Base-by-base conservation (phyloP, 2,113 vertebrate genomes). In the Chloropsis hardwickii region DNA sequence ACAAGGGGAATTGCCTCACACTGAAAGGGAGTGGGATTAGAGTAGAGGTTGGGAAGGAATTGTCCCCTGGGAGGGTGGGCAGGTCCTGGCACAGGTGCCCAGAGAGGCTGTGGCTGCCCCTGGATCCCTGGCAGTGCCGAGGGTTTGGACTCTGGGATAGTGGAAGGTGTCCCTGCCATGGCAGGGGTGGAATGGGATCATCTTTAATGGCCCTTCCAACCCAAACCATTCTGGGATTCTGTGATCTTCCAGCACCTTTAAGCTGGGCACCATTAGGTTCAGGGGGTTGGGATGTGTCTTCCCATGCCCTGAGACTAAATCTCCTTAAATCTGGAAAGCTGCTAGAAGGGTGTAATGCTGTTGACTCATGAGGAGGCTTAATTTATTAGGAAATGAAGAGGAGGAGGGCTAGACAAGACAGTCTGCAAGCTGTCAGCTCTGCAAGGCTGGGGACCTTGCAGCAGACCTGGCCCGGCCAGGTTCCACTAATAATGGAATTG, bases 351-450 rank as follows among this genome's bases (percentile, higher is more conserved):
- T 50, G 67, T 91, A 33, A 61, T 81, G 88, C 92, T 94, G 72
- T 53, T 96, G 94, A 88, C 60, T 85, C 70, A 48, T n/a, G 66
- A 92, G 76, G 47, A 91, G 88, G 78, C 77, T 97, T 94, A 87
- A 62, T 74, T 78, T 45, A 61, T 86, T 61, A 86, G 27, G 51
- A 71, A 92, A 51, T 74, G 37, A 94, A 56, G 69, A 90, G 60
- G 51, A 87, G 77, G 39, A 82, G 86, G 74, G 73, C 44, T 77
- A 54, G 90, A 62, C 73, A 24, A 24, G 71, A 73, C 45, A 44
- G 58, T 50, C 35, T 94, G 95, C 40, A n/a, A n/a, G 48, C 58
- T 71, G 83, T 67, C 83, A 33, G 79, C 94, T 84, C 81, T n/a
- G 82, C 47, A 19, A 16, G 84, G 71, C 67, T 48, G 33, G 61